Percentiles rank a stretch among this genome's conserved stretches.
Evolutionary conservation across 2,797 vertebrate genomes (phyloP).

Genomic region (Acanthurus lineatus): DNA sequence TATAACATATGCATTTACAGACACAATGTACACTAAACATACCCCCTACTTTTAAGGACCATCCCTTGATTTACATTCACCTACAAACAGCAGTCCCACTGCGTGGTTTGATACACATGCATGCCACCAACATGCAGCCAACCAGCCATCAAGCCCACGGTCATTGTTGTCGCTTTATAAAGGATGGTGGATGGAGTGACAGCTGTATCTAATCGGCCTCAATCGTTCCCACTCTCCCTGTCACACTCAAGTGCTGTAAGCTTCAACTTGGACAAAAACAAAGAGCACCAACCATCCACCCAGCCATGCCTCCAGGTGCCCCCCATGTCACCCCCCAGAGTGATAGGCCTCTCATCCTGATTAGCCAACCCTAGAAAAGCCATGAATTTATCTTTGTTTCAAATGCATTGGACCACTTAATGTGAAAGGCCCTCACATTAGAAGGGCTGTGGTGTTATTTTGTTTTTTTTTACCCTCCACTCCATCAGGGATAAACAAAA

Average conservation of each 20-base stretch:
- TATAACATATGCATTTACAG: slow-evolving; percentile 17
- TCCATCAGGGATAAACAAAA: slow-evolving; percentile 75
- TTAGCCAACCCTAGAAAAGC: slow-evolving; percentile 66
- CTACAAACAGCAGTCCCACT: slow-evolving; percentile 26
- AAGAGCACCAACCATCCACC: slow-evolving; percentile 70
- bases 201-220: slow-evolving; percentile 87
- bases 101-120: slow-evolving; percentile 52
- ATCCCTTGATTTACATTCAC: slow-evolving; percentile 42
- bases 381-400: slow-evolving; percentile 68
- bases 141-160: slow-evolving; percentile 62
- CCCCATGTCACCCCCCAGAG: slow-evolving; percentile 64
- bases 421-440: slow-evolving; percentile 48
- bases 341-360: slow-evolving; percentile 71
- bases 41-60: slow-evolving; percentile 22
- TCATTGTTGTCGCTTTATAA: slow-evolving; percentile 76
- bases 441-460: slow-evolving; percentile 47
- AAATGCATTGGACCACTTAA: slow-evolving; percentile 59
- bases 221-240: slow-evolving; percentile 78
- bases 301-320: slow-evolving; percentile 66
- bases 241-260: slow-evolving; percentile 83
- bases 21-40: slow-evolving; percentile 29
- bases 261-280: slow-evolving; percentile 80
- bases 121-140: slow-evolving; percentile 70
- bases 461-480: slow-evolving; percentile 49
- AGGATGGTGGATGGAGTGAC: slow-evolving; percentile 77